phyloP scores from a whole-genome alignment of 1,140 invertebrate species.

The Platorchestia sp. region DNA sequence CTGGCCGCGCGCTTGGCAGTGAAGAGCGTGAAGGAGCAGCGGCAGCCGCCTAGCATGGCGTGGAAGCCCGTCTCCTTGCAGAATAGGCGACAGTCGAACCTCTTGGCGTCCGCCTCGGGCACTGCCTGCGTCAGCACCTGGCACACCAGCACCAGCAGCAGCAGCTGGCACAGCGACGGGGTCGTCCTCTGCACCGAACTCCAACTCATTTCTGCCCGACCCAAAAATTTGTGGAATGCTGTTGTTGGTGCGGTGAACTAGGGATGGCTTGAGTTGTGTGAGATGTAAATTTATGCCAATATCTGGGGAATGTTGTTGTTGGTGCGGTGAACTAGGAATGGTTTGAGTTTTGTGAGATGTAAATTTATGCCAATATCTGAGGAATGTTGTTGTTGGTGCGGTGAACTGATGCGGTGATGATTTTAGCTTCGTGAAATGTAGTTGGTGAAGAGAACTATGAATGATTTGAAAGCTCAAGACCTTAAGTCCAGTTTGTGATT shows the following conservation, averaged over 20 bases:
- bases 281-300: background rate
- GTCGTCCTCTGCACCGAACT: background rate
- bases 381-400: no score
- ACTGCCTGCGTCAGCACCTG: constrained; percentile 44
- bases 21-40: constrained; percentile 69
- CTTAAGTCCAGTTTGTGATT: no score
- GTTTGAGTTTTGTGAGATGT: no score
- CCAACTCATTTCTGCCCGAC: background rate
- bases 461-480: no score
- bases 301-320: no score
- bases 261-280: no score
- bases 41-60: constrained; percentile 68
- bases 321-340: no score
- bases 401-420: no score
- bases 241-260: no score
- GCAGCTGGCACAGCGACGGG: background rate
- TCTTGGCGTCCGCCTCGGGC: constrained; percentile 60
- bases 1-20: constrained; percentile 60
- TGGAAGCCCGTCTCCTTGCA: constrained; percentile 68
- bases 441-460: no score
- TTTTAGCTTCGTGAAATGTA: background rate
- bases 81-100: constrained; percentile 68
- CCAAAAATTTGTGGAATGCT: no score
- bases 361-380: background rate
- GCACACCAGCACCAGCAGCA: constrained; percentile 9